A percentile compares a stretch with the other conserved stretches of the same genome.
Evolutionary conservation across 1,140 invertebrate genomes (phyloP).

Genomic region (Drosophila gunungcola): DNA sequence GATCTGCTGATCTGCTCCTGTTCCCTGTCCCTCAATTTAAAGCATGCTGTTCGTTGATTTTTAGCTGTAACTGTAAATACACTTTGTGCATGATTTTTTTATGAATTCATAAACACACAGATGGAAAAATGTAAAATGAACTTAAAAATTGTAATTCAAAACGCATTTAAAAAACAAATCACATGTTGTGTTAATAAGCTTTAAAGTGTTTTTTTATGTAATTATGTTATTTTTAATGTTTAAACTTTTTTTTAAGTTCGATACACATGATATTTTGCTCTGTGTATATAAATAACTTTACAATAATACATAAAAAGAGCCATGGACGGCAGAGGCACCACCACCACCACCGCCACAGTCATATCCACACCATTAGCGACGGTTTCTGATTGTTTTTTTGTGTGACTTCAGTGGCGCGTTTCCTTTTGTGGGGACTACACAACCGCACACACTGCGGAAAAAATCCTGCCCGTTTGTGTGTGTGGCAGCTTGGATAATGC

Average conservation of each 20-base stretch:
- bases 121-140: neutral
- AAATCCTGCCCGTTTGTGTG: neutral
- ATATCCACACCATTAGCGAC: conserved; percentile 48
- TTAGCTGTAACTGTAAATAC: conserved; percentile 30
- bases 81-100: conserved; percentile 31
- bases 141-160: conserved; percentile 1
- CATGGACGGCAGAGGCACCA: conserved; percentile 12
- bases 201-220: neutral
- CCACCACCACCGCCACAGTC: conserved; percentile 49
- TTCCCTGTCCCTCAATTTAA: conserved; percentile 21
- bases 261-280: neutral
- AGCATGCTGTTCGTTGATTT: conserved; percentile 29
- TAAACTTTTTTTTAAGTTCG: neutral
- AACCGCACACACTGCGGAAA: conserved; percentile 17
- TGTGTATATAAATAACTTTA: neutral
- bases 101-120: neutral
- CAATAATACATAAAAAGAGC: neutral
- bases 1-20: conserved; percentile 47
- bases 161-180: neutral
- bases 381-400: conserved; percentile 24
- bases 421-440: conserved; percentile 5
- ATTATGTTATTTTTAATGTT: no score
- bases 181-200: neutral
- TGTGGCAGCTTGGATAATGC: conserved; percentile 22
- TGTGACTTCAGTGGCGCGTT: conserved; percentile 3